These are phyloP conservation scores for Galeopterus variegatus DNA, from an alignment of 2,113 vertebrate genomes.

Conservation along the genomic window DNA sequence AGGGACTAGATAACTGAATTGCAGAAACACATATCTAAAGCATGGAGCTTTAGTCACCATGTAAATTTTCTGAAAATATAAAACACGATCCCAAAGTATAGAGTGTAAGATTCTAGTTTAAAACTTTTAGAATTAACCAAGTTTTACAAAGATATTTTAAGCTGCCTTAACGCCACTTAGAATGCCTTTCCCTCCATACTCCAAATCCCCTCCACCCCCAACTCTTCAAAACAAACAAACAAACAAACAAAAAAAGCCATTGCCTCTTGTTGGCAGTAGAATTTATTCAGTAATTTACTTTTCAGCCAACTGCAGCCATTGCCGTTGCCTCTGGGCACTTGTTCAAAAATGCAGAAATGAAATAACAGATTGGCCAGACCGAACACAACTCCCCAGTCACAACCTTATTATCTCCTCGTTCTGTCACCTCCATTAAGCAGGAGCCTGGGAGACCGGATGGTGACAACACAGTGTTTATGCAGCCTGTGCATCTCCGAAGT, in stretches of 20 bases:
- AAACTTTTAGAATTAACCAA: not conserved
- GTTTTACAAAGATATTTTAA: not conserved
- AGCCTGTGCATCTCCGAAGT: not conserved
- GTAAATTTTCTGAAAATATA: constrained; percentile 6
- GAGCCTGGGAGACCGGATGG: constrained; percentile 16
- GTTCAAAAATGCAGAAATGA: constrained; percentile 79
- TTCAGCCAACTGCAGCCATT: constrained; percentile 63
- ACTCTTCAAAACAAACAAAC: not conserved
- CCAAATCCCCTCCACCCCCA: not conserved
- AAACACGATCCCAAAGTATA: not conserved
- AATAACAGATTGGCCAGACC: constrained; percentile 76
- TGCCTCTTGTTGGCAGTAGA: constrained; percentile 61
- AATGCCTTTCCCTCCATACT: not conserved
- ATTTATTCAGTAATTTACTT: constrained; percentile 76
- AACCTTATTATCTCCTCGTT: constrained; percentile 70
- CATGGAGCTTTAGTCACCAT: not conserved
- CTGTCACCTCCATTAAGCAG: constrained; percentile 67
- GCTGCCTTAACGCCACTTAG: not conserved
- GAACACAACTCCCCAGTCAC: constrained; percentile 61
- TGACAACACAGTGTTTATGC: constrained; percentile 26
- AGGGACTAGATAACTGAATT: not conserved
- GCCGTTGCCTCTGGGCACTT: constrained; percentile 75
- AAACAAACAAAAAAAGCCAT: not conserved
- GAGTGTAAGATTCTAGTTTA: not conserved
- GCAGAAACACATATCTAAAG: not conserved